Conservation (phyloP, 2,888 invertebrate genomes). For the Dasypolia templi region DNA sequence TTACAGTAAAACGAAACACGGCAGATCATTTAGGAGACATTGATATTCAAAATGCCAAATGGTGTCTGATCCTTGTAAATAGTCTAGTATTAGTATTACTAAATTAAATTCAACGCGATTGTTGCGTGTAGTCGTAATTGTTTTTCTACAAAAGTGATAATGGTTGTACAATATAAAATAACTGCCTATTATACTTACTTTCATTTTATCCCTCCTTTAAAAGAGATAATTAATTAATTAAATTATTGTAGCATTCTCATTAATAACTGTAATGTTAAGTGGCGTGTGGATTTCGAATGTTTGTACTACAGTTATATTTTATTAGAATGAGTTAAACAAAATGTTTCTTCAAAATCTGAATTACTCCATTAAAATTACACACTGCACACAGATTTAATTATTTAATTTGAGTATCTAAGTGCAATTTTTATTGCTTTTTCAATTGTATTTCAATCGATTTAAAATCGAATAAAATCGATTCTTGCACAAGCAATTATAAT, state of each 20-base stretch:
- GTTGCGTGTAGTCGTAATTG: slow-evolving; percentile 84
- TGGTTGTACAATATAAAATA: slow-evolving; percentile 89
- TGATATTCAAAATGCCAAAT: slow-evolving; percentile 74
- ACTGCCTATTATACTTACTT: slow-evolving; percentile 73
- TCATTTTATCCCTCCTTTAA: slow-evolving; percentile 58
- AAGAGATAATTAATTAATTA: no score
- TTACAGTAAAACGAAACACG: slow-evolving; percentile 89
- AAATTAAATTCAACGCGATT: slow-evolving; percentile 87
- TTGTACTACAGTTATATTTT: not conserved
- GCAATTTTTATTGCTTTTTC: not conserved
- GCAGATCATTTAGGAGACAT: slow-evolving; percentile 86
- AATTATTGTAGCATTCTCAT: no score
- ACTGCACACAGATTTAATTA: not conserved
- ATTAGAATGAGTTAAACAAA: not conserved
- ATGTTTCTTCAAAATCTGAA: not conserved
- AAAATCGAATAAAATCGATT: slow-evolving; percentile 16
- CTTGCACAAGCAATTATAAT: slow-evolving; percentile 27
- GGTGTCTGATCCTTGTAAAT: slow-evolving; percentile 85
- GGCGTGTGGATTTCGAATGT: not conserved
- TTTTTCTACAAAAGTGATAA: slow-evolving; percentile 87
- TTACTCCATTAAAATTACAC: no score
- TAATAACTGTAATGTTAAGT: not conserved
- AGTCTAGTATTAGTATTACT: slow-evolving; percentile 88
- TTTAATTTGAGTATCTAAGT: not conserved
- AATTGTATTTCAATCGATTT: not conserved